Evolutionary conservation across 2,888 invertebrate genomes (phyloP), one percentile per base, ranked within the genome.

Genomic region (Capitulum mitella): DNA sequence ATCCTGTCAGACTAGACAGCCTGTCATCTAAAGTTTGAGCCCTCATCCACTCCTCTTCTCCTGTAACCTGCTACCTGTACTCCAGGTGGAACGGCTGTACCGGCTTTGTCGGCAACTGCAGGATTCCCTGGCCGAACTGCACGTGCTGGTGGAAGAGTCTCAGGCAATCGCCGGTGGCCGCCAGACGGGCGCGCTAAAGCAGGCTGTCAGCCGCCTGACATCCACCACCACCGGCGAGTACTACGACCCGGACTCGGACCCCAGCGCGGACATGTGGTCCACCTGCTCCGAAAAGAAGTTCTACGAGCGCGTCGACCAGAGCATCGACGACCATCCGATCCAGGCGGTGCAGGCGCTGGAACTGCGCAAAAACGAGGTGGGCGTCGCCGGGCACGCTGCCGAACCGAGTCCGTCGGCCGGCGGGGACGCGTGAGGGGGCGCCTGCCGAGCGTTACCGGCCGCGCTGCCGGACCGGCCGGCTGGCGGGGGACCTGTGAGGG

Each of bases 241-340:
- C 70, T 70, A 70, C 40, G 70, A 70, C 70, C 70, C 37, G 26
- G 70, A 70, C 70, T 26, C 70, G 22, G 70, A 70, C 8, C 70
- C 70, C 37, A 10, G 10, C 40, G 37, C 37, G 26, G 70, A 70
- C 70, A 40, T 40, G 37, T 70, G 70, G 70, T 70, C 70, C 26
- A 14, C 70, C 70, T 37, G 16, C 70, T 70, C 70, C 26, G 70
- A 70, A 40, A 70, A 26, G 40, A 70, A 70, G 70, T 70, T 70
- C 40, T 70, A 40, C 70, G 40, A 70, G 70, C 22, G 26, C 37
- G 70, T 70, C 22, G 70, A 70, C 70, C 37, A 70, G 40, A 1
- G 40, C 26, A 26, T 70, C 8, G 70, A 70, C 70, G 70, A 70
- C 26, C 70, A 70, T 8, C 70, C 70, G 40, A 10, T 70, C 40